Conservation (phyloP, 1,140 invertebrate genomes). For the Pantala flavescens region DNA sequence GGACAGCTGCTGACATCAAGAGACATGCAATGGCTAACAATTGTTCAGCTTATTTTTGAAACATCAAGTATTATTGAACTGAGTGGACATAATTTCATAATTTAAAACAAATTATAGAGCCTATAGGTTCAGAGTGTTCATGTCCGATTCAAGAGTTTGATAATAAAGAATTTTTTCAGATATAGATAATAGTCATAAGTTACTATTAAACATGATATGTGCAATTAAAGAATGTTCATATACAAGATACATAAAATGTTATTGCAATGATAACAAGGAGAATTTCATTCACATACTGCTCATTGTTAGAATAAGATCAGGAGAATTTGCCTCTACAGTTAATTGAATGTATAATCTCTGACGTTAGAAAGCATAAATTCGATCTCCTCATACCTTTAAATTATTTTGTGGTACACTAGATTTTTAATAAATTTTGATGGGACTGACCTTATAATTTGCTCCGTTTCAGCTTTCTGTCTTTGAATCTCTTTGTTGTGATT, state of each 20-base stretch:
- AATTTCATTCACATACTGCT: not conserved
- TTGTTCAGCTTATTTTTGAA: not conserved
- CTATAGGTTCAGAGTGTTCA: not conserved
- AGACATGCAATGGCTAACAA: not conserved
- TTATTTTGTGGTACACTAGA: not conserved
- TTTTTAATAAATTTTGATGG: not conserved
- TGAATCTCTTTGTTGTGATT: slow-evolving; percentile 11
- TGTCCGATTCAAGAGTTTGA: not conserved
- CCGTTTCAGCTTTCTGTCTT: not conserved
- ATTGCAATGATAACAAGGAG: not conserved
- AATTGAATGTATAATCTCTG: not conserved
- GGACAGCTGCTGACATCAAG: not conserved
- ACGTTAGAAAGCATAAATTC: not conserved
- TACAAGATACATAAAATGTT: too few species aligned
- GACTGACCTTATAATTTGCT: slow-evolving; percentile 13
- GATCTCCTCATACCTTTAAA: not conserved
- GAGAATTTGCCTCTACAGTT: not conserved
- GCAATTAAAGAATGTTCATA: not conserved
- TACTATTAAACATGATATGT: not conserved
- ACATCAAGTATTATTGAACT: not conserved
- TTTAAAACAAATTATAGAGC: not conserved
- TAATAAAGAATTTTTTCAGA: not conserved
- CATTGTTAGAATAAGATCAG: not conserved
- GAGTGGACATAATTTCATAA: not conserved
- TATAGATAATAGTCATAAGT: not conserved